Evolutionary conservation across 2,888 invertebrate genomes (phyloP).

Genomic region (Mylabris sibirica): DNA sequence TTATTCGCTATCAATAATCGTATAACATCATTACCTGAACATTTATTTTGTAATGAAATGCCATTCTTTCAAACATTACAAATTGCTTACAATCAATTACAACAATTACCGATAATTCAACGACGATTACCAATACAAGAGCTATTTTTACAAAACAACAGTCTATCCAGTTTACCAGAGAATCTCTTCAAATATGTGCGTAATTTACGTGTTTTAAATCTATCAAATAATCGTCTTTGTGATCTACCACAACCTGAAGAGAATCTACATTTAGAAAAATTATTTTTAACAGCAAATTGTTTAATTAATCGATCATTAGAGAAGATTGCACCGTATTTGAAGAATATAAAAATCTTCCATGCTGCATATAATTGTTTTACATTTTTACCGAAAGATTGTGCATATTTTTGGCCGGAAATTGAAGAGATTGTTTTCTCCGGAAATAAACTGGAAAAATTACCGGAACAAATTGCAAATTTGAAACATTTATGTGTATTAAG

Average conservation of each 20-base stretch:
- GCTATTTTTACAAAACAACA: slow-evolving; percentile 80
- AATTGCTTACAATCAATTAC: slow-evolving; percentile 79
- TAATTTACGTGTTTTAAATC: slow-evolving; percentile 74
- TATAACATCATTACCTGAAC: slow-evolving; percentile 74
- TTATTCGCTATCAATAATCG: slow-evolving; percentile 80
- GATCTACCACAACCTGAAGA: slow-evolving; percentile 69
- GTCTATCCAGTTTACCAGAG: slow-evolving; percentile 75
- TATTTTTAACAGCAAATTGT: slow-evolving; percentile 80
- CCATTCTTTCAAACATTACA: slow-evolving; percentile 76
- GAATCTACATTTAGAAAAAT: slow-evolving; percentile 70
- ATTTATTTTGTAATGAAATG: slow-evolving; percentile 77
- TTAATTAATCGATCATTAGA: slow-evolving; percentile 70
- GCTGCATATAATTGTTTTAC: slow-evolving; percentile 82
- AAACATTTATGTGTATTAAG: slow-evolving; percentile 77
- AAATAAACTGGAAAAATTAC: slow-evolving; percentile 77
- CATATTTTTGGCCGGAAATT: slow-evolving; percentile 78
- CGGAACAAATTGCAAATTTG: slow-evolving; percentile 76
- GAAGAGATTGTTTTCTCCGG: slow-evolving; percentile 86
- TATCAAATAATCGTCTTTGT: slow-evolving; percentile 79
- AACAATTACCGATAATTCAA: slow-evolving; percentile 76
- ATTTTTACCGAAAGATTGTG: slow-evolving; percentile 75
- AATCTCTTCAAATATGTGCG: slow-evolving; percentile 77
- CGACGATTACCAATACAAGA: slow-evolving; percentile 73
- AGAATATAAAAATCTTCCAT: slow-evolving; percentile 74
- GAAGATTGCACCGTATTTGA: slow-evolving; percentile 69